Base-by-base conservation (phyloP, 92 coral and sea anemone species). In the Epizoanthus rinbou region DNA sequence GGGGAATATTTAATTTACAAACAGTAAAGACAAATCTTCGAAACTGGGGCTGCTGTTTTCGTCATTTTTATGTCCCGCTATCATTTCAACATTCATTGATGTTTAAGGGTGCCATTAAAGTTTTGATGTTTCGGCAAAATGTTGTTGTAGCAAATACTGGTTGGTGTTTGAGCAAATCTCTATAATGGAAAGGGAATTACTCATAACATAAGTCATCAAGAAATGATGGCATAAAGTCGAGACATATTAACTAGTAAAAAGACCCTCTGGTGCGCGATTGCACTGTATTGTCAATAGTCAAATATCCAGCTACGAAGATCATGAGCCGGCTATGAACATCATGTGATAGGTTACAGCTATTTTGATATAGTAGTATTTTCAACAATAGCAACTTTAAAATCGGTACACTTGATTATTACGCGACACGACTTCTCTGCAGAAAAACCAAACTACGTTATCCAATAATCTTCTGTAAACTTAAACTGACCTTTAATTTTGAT, bases 251-350 rank as follows among this genome's bases (percentile, higher is more conserved):
- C 54, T 50, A 69, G 69, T 75, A 57, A 91, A 88, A 85, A 75
- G 92, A 75, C 92, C 87, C 14, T 81, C 94, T 31, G 87, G 69
- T 50, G 88, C 5, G 94, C 59, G 79, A 76, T 33, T 19, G 13
- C 18, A 53, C 35, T 62, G 70, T 60, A 60, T 74, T 78, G 7
- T 22, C 53, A 22, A 62, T 39, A 78, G 82, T 62, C 72, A 5
- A 39, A 54, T 41, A 13, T 37, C 71, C 82, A 45, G 82, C 82
- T 19, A 16, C 15, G 71, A 50, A 19, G 16, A 78, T 37, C 43
- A 37, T 37, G 43, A 37, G 5, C 43, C 6, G 43, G 43, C 43
- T 37, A 37, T 78, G 58, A 78, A 43, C 47, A 33, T n/a, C 62
- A 68, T 59, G 53, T 37, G 53, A 76, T 60, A 25, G 43, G 21